Evolutionary conservation across 2,113 vertebrate genomes (phyloP), one percentile per base, ranked within the genome.

Genomic region (Manacus vitellinus): DNA sequence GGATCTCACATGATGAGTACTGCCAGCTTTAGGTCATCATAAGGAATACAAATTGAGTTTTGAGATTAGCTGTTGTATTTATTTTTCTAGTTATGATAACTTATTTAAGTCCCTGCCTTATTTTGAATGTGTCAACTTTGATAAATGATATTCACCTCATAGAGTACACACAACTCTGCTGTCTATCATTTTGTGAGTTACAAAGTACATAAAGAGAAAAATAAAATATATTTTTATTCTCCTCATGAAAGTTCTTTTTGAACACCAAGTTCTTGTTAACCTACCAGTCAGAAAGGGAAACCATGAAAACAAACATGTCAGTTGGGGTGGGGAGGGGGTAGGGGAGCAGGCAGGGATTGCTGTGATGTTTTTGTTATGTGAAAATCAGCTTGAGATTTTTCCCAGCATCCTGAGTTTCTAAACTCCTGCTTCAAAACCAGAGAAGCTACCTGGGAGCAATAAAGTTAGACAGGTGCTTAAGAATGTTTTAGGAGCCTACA

Each of bases 261-360:
- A 75, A 49, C 1, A 4, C 35, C 6, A 28, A 24, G 33, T 56
- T 56, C 47, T 78, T 68, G 67, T 92, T 77, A 82, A 47, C 22
- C 43, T 95, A 81, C 79, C 85, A 74, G 7, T 85, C 67, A 71
- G 25, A 55, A 85, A 15, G 30, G 31, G 59, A 80, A 88, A 47
- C 47, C 19, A 65, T 27, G 14, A 52, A 67, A 79, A 67, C 4
- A 3, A 47, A 54, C 11, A 12, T 33, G 25, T 85, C 63, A 54
- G 46, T 5, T 1, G 1, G 10, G 7, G 5, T 1, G 0, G 33
- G 37, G 24, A 31, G 20, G 2, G 22, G 18, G 4, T 19, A n/a
- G 10, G 31, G 18, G 25, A 25, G 15, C 35, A 43, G 31, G 63
- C 12, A 2, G 55, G 25, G 31, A 55, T 84, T 49, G 33, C 31